A percentile compares a stretch with the other conserved stretches of the same genome.
These are phyloP conservation scores for Dicyrtomina minuta DNA, from an alignment of 2,888 invertebrate species.

Conservation along the genomic window DNA sequence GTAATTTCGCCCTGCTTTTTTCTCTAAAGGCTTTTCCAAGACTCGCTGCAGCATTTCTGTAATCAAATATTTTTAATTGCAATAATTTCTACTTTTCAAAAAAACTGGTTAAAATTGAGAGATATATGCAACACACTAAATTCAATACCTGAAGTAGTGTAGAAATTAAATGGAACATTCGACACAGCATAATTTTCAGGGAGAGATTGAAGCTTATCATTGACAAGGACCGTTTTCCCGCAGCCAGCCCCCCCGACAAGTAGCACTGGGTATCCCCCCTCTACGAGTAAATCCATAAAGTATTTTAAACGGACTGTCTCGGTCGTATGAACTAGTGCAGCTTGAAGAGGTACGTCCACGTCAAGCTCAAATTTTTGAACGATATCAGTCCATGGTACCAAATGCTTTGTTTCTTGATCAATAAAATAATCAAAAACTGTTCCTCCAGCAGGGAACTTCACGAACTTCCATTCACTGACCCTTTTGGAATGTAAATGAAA, in stretches of 20 bases:
- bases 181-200: conserved; percentile 84
- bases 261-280: conserved; percentile 78
- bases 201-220: conserved; percentile 75
- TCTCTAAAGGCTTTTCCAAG: conserved; percentile 90
- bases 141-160: conserved; percentile 75
- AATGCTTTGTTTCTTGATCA: conserved; percentile 85
- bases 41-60: conserved; percentile 87
- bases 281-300: conserved; percentile 86
- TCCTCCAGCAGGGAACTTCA: conserved; percentile 87
- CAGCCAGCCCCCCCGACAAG: conserved; percentile 78
- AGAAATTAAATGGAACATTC: conserved; percentile 94
- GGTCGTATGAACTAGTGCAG: conserved; percentile 86
- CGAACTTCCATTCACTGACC: conserved; percentile 92
- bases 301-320: conserved; percentile 88
- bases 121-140: too few relatives aligned
- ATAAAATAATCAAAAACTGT: conserved; percentile 95
- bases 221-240: conserved; percentile 91
- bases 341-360: conserved; percentile 86
- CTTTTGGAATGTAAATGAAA: too few relatives aligned
- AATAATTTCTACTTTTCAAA: too few relatives aligned
- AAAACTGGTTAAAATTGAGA: too few relatives aligned
- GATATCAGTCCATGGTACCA: conserved; percentile 84
- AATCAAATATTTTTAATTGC: conserved; percentile 36
- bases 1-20: conserved; percentile 93
- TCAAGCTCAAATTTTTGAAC: conserved; percentile 89